Conservation (phyloP, 2,888 invertebrate species). For the Pristionchus exspectatus region DNA sequence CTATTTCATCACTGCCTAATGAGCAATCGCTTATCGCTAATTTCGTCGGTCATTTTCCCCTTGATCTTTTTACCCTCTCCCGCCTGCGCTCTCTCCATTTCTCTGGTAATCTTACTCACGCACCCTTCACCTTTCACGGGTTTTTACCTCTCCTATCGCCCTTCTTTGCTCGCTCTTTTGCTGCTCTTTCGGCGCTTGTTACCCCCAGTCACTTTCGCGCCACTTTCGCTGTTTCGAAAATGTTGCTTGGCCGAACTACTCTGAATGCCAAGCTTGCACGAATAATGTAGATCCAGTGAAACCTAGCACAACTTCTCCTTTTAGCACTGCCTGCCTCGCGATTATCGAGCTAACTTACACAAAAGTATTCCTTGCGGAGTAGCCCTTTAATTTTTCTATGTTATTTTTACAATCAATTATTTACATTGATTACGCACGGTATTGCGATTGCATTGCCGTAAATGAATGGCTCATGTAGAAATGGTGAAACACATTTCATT, state of each 20-base stretch:
- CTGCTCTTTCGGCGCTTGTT: not conserved
- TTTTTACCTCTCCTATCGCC: not conserved
- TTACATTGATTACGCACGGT: too few relatives aligned
- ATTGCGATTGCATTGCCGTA: too few relatives aligned
- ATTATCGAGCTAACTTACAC: too few relatives aligned
- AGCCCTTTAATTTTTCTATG: too few relatives aligned
- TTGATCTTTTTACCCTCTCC: not conserved
- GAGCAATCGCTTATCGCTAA: constrained; percentile 22
- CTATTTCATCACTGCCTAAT: constrained; percentile 1
- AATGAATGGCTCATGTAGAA: too few relatives aligned
- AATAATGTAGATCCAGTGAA: too few relatives aligned
- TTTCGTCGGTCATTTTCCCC: not conserved
- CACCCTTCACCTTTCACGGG: constrained; percentile 9
- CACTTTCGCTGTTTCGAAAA: not conserved
- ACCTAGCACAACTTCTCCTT: too few relatives aligned
- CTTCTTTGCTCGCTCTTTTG: constrained; percentile 6
- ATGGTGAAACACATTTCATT: too few relatives aligned
- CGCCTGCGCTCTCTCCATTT: constrained; percentile 6
- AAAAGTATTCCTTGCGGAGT: too few relatives aligned
- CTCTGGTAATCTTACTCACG: not conserved
- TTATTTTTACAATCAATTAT: too few relatives aligned
- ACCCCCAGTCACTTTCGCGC: not conserved
- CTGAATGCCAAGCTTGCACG: too few relatives aligned
- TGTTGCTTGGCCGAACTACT: not conserved
- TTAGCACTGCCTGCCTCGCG: too few relatives aligned